phyloP scores from a whole-genome alignment of 2,797 vertebrate genomes.

The Acomys russatus region DNA sequence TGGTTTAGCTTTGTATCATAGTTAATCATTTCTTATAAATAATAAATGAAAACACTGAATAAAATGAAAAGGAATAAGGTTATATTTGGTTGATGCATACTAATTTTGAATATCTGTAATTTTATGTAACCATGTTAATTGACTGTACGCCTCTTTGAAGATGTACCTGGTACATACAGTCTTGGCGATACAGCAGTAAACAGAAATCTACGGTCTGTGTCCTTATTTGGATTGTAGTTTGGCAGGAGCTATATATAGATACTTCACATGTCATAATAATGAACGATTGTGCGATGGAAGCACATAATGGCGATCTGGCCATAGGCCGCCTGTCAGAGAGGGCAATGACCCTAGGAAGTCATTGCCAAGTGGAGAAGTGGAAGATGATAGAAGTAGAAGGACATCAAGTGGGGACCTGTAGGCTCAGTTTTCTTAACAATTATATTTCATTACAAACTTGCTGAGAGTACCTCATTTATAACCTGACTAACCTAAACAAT shows the following conservation, averaged over 20 bases:
- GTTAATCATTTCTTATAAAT: slow-evolving; percentile 41
- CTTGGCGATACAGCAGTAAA: slow-evolving; percentile 32
- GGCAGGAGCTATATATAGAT: neutral
- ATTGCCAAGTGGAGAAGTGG: slow-evolving; percentile 6
- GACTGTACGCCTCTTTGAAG: slow-evolving; percentile 7
- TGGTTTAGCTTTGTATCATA: slow-evolving; percentile 39
- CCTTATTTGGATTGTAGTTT: slow-evolving; percentile 3
- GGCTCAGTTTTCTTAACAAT: too few species aligned
- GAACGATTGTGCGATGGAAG: neutral
- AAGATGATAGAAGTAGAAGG: neutral
- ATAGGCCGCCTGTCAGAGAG: neutral
- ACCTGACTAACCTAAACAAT: too few species aligned
- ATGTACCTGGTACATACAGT: neutral
- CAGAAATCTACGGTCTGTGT: neutral
- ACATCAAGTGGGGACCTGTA: neutral
- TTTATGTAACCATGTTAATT: slow-evolving; percentile 32
- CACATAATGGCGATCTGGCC: neutral
- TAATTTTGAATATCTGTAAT: slow-evolving; percentile 31
- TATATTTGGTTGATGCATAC: neutral
- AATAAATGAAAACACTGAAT: slow-evolving; percentile 41
- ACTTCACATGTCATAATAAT: neutral
- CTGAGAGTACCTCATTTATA: too few species aligned
- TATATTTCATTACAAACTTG: too few species aligned
- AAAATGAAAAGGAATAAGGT: neutral
- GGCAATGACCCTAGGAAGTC: neutral